Conservation (phyloP, 2,888 invertebrate species). For the Mimumesa dahlbomi region DNA sequence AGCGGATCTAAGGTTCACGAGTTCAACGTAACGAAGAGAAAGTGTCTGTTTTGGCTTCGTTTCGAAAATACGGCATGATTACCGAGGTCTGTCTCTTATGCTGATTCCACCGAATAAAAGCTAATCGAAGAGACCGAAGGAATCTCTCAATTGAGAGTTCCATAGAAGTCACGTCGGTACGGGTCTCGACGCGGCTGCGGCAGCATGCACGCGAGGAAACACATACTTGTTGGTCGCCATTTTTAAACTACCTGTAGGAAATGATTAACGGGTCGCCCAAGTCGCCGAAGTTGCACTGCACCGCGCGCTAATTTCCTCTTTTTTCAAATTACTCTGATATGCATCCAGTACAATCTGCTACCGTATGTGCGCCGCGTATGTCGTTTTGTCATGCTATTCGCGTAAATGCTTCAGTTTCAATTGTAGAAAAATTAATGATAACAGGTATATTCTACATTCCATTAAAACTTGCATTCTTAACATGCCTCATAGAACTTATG, state of each 20-base stretch:
- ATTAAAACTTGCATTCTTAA: too few relatives aligned
- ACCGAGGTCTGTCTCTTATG: conserved; percentile 1
- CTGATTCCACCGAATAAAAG: conserved; percentile 18
- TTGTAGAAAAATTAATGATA: too few relatives aligned
- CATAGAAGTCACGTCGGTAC: conserved; percentile 45
- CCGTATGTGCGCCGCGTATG: conserved; percentile 33
- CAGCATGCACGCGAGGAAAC: conserved; percentile 66
- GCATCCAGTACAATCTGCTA: conserved; percentile 1
- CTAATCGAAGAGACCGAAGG: conserved; percentile 6
- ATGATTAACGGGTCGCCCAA: too few relatives aligned
- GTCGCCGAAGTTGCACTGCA: conserved; percentile 55
- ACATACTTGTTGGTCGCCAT: conserved; percentile 76
- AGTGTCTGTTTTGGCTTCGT: conserved; percentile 38
- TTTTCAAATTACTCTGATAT: conserved; percentile 34
- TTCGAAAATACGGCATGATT: conserved; percentile 42
- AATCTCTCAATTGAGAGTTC: conserved; percentile 9
- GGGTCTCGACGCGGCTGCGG: conserved; percentile 55
- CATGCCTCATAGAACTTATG: too few relatives aligned
- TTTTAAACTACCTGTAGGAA: conserved; percentile 78
- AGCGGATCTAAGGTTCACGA: conserved; percentile 14
- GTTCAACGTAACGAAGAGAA: conserved; percentile 40
- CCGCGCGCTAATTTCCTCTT: conserved; percentile 36
- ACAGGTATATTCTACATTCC: too few relatives aligned
- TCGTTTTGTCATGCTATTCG: neutral
- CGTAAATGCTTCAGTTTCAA: too few relatives aligned